Base-by-base conservation (phyloP, 2,888 invertebrate species). In the Lithodes maja region DNA sequence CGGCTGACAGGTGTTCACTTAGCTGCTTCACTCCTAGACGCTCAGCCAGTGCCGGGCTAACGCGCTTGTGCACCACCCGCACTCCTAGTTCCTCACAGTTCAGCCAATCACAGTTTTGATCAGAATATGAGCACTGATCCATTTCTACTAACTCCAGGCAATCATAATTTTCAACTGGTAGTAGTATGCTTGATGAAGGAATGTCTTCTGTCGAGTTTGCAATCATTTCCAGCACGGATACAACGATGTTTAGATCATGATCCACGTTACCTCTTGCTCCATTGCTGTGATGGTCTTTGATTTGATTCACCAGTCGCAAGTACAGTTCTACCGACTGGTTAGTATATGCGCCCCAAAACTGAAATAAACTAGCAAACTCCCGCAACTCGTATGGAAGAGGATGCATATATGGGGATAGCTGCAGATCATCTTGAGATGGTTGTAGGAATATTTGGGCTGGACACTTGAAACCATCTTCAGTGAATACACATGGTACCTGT, bases 1-100 rank as follows among this genome's bases (percentile, higher is more conserved):
- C 87, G 15, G 77, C 77, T 1, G 75, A 49, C 53, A 87, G 33
- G 61, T 83, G 78, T n/a, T 83, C 71, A 17, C 52, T 77, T 52
- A 87, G 49, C 33, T 82, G 78, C 9, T 71, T 82, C 77, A 87
- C 83, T 50, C 87, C 87, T 5, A 87, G 75, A 33, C 75, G n/a
- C n/a, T 54, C 5, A n/a, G 87, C 87, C 33, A 87, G 53, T 3
- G 15, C n/a, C 7, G 71, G 12, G 15, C 77, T 9, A 7, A 87
- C 69, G 33, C 54, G 53, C 15, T 49, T 77, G 61, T 87, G 87
- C 9, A 87, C 83, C 49, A 87, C 71, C 50, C 68, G 83, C 7
- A 87, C 78, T 9, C 50, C 68, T 17, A 87, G 53, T 52, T 87
- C 87, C 3, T 83, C 83, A 78, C 82, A 78, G 50, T 69, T 82